phyloP scores from a whole-genome alignment of 2,113 vertebrate genomes.

The Neolamprologus devosi region DNA sequence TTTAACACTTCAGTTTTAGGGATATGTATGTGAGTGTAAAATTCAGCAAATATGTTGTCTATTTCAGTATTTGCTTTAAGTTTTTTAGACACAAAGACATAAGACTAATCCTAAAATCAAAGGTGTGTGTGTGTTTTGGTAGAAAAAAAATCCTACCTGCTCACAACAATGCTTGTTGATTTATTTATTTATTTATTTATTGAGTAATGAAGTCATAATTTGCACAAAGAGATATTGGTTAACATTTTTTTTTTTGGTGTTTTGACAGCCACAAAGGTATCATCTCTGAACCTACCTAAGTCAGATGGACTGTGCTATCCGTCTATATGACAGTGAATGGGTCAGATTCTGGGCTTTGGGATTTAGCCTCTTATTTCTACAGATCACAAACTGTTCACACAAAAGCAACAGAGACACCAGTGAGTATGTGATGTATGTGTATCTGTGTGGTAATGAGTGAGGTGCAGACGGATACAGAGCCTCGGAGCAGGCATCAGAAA shows the following conservation, averaged over 20 bases:
- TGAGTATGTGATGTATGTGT: neutral
- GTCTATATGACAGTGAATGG: accelerated
- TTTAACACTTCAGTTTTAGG: neutral
- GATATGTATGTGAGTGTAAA: neutral
- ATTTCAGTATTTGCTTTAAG: neutral
- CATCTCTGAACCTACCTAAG: no score
- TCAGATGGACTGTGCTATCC: neutral
- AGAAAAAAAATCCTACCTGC: accelerated
- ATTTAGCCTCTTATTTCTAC: neutral
- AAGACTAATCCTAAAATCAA: neutral
- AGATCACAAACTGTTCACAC: neutral
- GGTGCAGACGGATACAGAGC: accelerated
- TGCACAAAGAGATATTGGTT: neutral
- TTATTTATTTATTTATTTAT: neutral
- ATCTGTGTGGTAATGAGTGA: neutral
- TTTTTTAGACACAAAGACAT: neutral
- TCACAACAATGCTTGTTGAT: neutral
- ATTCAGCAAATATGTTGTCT: neutral
- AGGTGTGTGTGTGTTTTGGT: neutral
- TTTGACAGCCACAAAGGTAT: neutral
- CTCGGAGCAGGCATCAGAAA: neutral
- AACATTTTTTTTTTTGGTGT: neutral
- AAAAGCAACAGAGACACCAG: neutral
- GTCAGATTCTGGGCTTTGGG: neutral
- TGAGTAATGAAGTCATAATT: neutral